phyloP scores from a whole-genome alignment of 2,797 vertebrate genomes.

The Sylvia borin region DNA sequence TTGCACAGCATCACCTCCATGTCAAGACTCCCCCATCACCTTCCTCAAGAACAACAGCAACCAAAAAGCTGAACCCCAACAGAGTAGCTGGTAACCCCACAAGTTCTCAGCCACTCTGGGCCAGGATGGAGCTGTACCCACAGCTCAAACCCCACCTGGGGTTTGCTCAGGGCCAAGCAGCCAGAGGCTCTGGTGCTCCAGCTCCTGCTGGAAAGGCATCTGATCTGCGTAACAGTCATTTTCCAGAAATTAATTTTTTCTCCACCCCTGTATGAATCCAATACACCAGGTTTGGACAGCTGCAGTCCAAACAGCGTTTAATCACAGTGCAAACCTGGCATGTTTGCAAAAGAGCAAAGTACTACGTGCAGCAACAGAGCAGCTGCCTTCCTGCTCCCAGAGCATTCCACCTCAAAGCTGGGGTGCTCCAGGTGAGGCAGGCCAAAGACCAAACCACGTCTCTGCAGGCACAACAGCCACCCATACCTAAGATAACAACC shows the following conservation, averaged over 20 bases:
- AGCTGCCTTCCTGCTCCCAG: background rate
- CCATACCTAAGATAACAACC: background rate
- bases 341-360: background rate
- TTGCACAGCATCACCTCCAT: background rate
- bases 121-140: background rate
- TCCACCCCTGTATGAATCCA: background rate
- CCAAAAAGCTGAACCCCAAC: background rate
- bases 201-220: background rate
- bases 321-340: conserved; percentile 2
- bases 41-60: background rate
- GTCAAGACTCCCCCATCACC: background rate
- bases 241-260: background rate
- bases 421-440: background rate
- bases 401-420: background rate
- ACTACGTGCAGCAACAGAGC: background rate
- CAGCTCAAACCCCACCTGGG: background rate
- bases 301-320: background rate
- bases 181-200: background rate
- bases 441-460: background rate
- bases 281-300: conserved; percentile 14
- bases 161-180: background rate
- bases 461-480: background rate
- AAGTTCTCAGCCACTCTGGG: background rate
- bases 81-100: background rate
- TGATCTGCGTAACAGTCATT: background rate